Base-by-base conservation (phyloP, 1,140 invertebrate species). In the Atta cephalotes region DNA sequence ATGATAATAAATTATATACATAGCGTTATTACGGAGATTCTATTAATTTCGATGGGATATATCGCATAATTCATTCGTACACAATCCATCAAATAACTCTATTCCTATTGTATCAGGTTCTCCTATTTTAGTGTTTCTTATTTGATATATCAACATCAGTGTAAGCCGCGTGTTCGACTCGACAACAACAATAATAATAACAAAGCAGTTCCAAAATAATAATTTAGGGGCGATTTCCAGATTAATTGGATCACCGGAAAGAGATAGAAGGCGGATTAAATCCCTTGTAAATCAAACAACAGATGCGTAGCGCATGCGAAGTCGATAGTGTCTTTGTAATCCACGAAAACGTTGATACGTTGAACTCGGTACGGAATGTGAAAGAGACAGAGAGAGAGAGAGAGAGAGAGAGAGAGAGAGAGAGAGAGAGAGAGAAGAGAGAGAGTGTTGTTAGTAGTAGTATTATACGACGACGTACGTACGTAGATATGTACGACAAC, bases 301-400 rank as follows among this genome's bases (percentile, higher is more conserved):
- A 28, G n/a, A 35, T 51, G 45, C 25, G 25, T 25, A 25, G 25
- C 63, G 63, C 10, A 25, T 35, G 51, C 66, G 39, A 31, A n/a
- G 77, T 25, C 39, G 60, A 76, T 51, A 35, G 53, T n/a, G 70
- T 74, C 51, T 80, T 3, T 74, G 68, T 82, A 82, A 82, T 82
- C 80, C 80, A 70, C 56, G 80, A 84, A 65, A 31, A 63, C 45
- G 68, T 49, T 62, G 65, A 56, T 76, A 76, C 70, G 56, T 74
- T 82, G 39, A 76, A 66, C 16, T 70, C 35, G 12, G 31, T 21
- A 25, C 25, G 58, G 56, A 9, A 5, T 16, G 60, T 3, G 5
- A 63, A 4, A 63, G 25, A 31, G 60, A 58, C 0, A n/a, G 56
- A 58, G 2, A 58, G 56, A 21, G 0, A 58, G n/a, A 21, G n/a